These are phyloP conservation scores for Germaria angustata DNA, from an alignment of 2,888 invertebrate genomes.

Conservation along the genomic window DNA sequence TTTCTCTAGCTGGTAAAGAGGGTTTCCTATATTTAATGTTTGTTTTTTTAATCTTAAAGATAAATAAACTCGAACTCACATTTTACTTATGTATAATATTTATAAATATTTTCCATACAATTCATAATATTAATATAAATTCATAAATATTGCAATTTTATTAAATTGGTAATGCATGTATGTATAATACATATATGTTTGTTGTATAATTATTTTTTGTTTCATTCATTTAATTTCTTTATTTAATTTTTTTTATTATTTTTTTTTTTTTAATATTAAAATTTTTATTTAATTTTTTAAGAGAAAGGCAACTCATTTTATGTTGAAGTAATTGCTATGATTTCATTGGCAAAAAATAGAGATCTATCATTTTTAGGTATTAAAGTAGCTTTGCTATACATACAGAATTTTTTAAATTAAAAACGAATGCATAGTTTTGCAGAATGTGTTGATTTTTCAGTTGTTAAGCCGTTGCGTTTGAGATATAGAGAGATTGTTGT, in stretches of 20 bases:
- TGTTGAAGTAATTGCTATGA: constrained; percentile 1
- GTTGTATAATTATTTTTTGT: background rate
- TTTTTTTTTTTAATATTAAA: too few species aligned
- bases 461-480: too few species aligned
- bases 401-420: too few species aligned
- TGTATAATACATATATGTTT: background rate
- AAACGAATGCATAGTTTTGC: too few species aligned
- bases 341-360: constrained; percentile 8
- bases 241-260: too few species aligned
- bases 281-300: background rate
- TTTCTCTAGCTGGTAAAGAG: background rate
- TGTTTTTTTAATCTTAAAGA: constrained; percentile 24
- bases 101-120: constrained; percentile 13
- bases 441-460: too few species aligned
- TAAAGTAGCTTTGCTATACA: too few species aligned
- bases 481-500: too few species aligned
- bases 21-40: background rate
- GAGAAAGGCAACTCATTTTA: constrained; percentile 54
- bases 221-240: background rate
- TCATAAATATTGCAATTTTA: constrained; percentile 59
- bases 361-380: too few species aligned
- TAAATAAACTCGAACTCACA: constrained; percentile 62
- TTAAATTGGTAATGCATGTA: background rate
- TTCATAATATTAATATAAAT: constrained; percentile 51
- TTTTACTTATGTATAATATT: constrained; percentile 13